A percentile compares a stretch with the other conserved stretches of the same genome.
These are phyloP conservation scores for Lepidurus packardi DNA, from an alignment of 1,140 invertebrate genomes.

Conservation along the genomic window DNA sequence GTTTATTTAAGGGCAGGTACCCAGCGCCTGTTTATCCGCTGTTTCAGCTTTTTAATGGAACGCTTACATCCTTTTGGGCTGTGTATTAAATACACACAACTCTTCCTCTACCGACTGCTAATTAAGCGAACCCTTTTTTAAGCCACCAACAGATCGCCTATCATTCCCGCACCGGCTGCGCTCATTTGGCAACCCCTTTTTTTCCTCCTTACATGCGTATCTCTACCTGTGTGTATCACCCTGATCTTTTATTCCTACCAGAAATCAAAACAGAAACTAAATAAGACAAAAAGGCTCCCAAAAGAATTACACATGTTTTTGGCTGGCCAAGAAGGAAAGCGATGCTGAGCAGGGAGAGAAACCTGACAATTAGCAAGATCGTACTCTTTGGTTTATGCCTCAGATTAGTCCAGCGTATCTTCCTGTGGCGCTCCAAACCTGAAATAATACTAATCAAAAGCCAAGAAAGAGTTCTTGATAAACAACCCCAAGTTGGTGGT, in stretches of 20 bases:
- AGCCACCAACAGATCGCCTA: background rate
- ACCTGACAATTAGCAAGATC: constrained; percentile 19
- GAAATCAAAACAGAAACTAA: background rate
- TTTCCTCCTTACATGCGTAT: background rate
- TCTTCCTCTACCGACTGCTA: background rate
- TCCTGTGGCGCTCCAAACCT: too few relatives aligned
- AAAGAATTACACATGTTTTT: background rate
- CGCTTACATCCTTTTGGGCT: too few relatives aligned
- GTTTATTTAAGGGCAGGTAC: too few relatives aligned
- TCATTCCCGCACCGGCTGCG: background rate
- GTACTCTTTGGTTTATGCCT: background rate
- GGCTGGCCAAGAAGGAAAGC: background rate
- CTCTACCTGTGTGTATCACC: background rate
- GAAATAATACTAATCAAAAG: too few relatives aligned
- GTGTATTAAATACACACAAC: background rate
- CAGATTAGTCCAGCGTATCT: too few relatives aligned
- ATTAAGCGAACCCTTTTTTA: background rate
- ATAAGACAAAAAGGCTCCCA: background rate
- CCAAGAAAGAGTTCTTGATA: too few relatives aligned
- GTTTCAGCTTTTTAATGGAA: too few relatives aligned
- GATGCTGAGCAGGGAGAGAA: background rate
- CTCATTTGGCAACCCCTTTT: background rate
- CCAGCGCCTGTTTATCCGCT: too few relatives aligned
- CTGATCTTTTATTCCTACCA: background rate
- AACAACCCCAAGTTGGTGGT: background rate